Conservation (phyloP, 2,797 vertebrate species). For the Ispidina picta region DNA sequence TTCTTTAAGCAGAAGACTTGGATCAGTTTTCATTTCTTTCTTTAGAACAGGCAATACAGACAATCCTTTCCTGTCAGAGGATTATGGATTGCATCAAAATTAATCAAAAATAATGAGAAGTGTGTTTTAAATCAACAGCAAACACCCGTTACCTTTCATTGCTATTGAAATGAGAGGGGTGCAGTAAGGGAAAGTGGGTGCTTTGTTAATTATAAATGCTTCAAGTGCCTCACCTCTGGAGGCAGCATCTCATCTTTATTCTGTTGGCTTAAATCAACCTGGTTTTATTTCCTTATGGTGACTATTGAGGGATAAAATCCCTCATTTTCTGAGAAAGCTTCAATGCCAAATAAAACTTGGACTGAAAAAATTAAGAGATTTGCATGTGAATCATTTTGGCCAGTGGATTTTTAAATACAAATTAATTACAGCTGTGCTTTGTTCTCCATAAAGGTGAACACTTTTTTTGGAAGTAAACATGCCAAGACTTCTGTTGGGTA, state of each 20-base stretch:
- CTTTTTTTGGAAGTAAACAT: neutral
- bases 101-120: neutral
- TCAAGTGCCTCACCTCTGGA: neutral
- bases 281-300: neutral
- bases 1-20: neutral
- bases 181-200: rapidly evolving
- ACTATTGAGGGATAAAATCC: neutral
- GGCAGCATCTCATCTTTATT: neutral
- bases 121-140: neutral
- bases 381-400: neutral
- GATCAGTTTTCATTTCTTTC: neutral
- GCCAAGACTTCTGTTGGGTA: rapidly evolving
- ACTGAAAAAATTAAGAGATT: neutral
- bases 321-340: neutral
- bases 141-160: rapidly evolving
- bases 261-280: neutral
- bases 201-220: rapidly evolving
- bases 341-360: neutral
- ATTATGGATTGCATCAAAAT: neutral
- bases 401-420: rapidly evolving
- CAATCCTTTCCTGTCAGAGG: neutral
- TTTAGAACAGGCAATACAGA: neutral
- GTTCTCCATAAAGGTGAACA: neutral
- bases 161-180: neutral
- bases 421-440: rapidly evolving